Evolutionary conservation across 2,797 vertebrate species (phyloP).

Genomic region (Acropternis orthonyx): DNA sequence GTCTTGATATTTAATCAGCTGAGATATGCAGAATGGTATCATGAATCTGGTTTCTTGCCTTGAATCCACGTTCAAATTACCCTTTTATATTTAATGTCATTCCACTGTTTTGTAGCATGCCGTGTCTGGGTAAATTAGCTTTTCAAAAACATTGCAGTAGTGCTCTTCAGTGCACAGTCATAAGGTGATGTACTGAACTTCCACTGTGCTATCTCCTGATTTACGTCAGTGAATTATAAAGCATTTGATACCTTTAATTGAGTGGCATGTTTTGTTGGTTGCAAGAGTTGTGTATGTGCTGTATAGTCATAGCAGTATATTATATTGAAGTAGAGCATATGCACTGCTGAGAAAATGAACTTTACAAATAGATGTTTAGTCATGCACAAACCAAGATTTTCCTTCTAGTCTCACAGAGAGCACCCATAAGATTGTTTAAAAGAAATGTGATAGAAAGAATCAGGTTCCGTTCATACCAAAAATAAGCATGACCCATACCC

Average conservation of each 20-base stretch:
- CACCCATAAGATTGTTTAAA: background rate
- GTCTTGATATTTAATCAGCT: background rate
- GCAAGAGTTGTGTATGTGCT: background rate
- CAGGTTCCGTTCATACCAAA: background rate
- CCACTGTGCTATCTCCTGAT: background rate
- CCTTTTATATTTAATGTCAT: background rate
- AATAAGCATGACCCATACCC: background rate
- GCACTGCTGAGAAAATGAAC: background rate
- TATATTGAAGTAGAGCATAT: background rate
- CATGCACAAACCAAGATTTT: background rate
- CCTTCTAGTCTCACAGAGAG: background rate
- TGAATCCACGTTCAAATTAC: constrained; percentile 11
- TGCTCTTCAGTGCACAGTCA: constrained; percentile 9
- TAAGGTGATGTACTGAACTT: background rate
- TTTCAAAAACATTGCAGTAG: constrained; percentile 2
- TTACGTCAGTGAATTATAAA: constrained; percentile 10
- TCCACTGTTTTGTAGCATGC: background rate
- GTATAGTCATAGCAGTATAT: background rate
- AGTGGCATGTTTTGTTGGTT: constrained; percentile 2
- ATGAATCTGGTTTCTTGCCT: background rate
- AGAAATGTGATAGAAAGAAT: background rate
- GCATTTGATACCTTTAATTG: constrained; percentile 17
- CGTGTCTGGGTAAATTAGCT: constrained; percentile 28
- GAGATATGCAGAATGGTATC: background rate
- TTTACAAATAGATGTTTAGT: constrained; percentile 2